Conservation (phyloP, 1,140 invertebrate genomes). For the Zaprionus lachaisei region DNA sequence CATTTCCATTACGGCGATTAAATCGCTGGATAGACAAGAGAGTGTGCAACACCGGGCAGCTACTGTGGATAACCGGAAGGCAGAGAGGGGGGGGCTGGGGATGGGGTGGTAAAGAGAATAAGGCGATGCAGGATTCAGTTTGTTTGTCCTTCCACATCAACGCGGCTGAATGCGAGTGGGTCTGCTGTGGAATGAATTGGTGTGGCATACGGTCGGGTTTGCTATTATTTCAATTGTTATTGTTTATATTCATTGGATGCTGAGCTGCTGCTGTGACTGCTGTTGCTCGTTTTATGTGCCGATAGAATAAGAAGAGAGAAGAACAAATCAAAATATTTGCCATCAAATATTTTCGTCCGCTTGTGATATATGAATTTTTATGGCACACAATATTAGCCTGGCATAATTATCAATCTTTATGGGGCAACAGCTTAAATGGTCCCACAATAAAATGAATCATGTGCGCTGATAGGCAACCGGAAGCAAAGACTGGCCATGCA, state of each 20-base stretch:
- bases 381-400: slow-evolving; percentile 71
- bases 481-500: neutral
- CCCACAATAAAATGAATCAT: slow-evolving; percentile 60
- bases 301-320: slow-evolving; percentile 30
- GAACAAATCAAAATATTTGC: slow-evolving; percentile 37
- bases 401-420: slow-evolving; percentile 81
- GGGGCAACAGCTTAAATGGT: slow-evolving; percentile 55
- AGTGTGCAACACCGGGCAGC: neutral
- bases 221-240: slow-evolving; percentile 79
- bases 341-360: slow-evolving; percentile 51
- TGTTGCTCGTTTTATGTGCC: slow-evolving; percentile 56
- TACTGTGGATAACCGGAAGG: neutral
- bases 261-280: neutral
- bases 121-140: slow-evolving; percentile 39
- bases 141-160: slow-evolving; percentile 39
- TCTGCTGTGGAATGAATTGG: slow-evolving; percentile 14
- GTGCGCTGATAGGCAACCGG: slow-evolving; percentile 30
- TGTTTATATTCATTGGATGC: slow-evolving; percentile 77
- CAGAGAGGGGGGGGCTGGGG: neutral
- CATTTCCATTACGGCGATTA: slow-evolving; percentile 81
- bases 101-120: slow-evolving; percentile 15
- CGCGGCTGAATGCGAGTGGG: slow-evolving; percentile 25
- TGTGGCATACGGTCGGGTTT: slow-evolving; percentile 59
- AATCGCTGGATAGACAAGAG: slow-evolving; percentile 53
- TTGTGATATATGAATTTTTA: slow-evolving; percentile 69